Percentiles rank a stretch among this genome's conserved stretches.
Conservation (phyloP, 2,888 invertebrate genomes). For the Ecliptopera silaceata region DNA sequence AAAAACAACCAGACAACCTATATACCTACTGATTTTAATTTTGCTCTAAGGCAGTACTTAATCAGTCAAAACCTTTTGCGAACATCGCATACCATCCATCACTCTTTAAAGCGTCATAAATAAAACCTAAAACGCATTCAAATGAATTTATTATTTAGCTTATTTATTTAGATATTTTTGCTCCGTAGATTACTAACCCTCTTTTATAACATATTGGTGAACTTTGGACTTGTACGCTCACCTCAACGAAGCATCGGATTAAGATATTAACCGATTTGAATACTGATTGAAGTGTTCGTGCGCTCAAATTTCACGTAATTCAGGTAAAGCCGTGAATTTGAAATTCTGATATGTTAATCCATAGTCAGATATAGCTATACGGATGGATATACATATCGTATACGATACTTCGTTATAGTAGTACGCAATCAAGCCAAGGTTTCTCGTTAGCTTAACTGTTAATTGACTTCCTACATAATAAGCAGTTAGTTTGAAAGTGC, state of each 20-base stretch:
- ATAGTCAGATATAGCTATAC: background rate
- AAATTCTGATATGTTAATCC: constrained; percentile 32
- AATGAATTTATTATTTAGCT: no score
- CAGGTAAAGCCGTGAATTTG: constrained; percentile 33
- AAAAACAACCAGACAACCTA: no score
- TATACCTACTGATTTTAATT: no score
- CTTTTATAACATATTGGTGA: background rate
- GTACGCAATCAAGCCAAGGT: constrained; percentile 7
- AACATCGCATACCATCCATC: no score
- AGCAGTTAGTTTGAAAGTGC: background rate
- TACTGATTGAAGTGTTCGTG: constrained; percentile 41
- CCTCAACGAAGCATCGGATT: constrained; percentile 37
- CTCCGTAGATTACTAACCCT: background rate
- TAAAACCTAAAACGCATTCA: no score
- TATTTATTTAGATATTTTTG: no score
- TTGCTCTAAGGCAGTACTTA: no score
- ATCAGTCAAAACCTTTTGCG: no score
- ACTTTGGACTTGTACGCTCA: constrained; percentile 6
- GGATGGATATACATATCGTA: background rate
- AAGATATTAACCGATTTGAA: constrained; percentile 44
- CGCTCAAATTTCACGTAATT: constrained; percentile 37
- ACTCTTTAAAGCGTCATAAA: no score
- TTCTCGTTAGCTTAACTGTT: constrained; percentile 5
- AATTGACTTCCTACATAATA: constrained; percentile 4
- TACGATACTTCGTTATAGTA: background rate